Conservation (phyloP, 2,888 invertebrate species). For the Chaitophorus viminalis region DNA sequence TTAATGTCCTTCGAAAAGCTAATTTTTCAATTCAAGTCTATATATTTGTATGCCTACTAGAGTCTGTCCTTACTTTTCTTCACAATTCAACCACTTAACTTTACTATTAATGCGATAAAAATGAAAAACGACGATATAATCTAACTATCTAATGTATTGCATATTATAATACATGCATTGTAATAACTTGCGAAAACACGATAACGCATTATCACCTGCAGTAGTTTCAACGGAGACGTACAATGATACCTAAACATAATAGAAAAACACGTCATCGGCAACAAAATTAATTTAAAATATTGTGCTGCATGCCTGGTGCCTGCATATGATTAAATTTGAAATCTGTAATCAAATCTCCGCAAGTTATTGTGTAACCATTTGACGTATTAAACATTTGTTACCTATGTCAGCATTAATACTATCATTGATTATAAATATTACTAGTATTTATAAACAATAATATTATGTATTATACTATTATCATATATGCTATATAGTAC, state of each 20-base stretch:
- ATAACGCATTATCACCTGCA: neutral
- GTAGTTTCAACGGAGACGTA: neutral
- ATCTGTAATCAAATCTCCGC: neutral
- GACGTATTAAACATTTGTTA: no score
- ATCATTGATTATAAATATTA: no score
- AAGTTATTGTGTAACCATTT: neutral
- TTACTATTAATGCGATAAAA: neutral
- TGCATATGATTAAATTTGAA: neutral
- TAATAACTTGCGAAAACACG: neutral
- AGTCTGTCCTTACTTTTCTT: no score
- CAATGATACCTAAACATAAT: neutral
- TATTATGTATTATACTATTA: no score
- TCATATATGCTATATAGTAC: no score
- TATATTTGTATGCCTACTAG: no score
- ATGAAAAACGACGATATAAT: neutral
- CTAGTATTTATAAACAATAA: no score
- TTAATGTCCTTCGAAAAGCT: no score
- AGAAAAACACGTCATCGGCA: neutral
- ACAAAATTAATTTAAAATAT: neutral
- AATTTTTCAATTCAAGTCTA: no score
- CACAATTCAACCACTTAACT: no score
- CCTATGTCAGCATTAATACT: no score
- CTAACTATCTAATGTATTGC: neutral
- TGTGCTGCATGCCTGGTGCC: neutral
- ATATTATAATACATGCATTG: neutral